Conservation (phyloP, 2,888 invertebrate genomes). For the Drosophila testacea region DNA sequence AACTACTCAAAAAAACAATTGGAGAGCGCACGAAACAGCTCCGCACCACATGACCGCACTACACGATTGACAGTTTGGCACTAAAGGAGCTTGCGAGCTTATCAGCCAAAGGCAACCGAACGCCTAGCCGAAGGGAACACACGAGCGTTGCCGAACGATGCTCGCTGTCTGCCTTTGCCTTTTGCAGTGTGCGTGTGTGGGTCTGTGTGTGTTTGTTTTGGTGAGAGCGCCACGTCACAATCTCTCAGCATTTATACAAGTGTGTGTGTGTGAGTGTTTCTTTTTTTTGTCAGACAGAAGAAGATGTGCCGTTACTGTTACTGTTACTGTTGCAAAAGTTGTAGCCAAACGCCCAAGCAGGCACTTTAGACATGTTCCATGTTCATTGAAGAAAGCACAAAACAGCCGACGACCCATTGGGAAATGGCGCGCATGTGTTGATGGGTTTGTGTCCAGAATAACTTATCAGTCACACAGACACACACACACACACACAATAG, state of each 20-base stretch:
- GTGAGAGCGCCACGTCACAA: slow-evolving; percentile 24
- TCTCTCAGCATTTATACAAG: slow-evolving; percentile 1
- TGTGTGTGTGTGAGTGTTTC: slow-evolving; percentile 12
- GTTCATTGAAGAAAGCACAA: slow-evolving; percentile 58
- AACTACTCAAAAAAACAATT: slow-evolving; percentile 68
- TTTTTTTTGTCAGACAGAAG: slow-evolving; percentile 15
- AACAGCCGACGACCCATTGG: slow-evolving; percentile 46
- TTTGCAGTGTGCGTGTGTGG: neutral
- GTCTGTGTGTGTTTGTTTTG: slow-evolving; percentile 10
- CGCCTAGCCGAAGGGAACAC: slow-evolving; percentile 32
- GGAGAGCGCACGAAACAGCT: slow-evolving; percentile 70
- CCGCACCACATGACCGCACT: slow-evolving; percentile 81
- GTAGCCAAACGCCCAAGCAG: slow-evolving; percentile 54
- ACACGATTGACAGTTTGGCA: slow-evolving; percentile 84
- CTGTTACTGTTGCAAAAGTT: slow-evolving; percentile 57
- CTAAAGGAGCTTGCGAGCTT: slow-evolving; percentile 67
- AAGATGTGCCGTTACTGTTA: slow-evolving; percentile 53
- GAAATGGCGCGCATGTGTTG: slow-evolving; percentile 63
- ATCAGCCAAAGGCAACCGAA: slow-evolving; percentile 36
- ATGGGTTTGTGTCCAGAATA: slow-evolving; percentile 45
- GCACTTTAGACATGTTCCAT: slow-evolving; percentile 51
- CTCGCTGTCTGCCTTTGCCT: slow-evolving; percentile 8
- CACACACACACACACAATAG: neutral
- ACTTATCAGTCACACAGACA: slow-evolving; percentile 5
- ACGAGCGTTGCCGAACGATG: slow-evolving; percentile 16